A percentile compares a stretch with the other conserved stretches of the same genome.
Evolutionary conservation across 1,140 invertebrate genomes (phyloP).

Genomic region (Anastrepha obliqua): DNA sequence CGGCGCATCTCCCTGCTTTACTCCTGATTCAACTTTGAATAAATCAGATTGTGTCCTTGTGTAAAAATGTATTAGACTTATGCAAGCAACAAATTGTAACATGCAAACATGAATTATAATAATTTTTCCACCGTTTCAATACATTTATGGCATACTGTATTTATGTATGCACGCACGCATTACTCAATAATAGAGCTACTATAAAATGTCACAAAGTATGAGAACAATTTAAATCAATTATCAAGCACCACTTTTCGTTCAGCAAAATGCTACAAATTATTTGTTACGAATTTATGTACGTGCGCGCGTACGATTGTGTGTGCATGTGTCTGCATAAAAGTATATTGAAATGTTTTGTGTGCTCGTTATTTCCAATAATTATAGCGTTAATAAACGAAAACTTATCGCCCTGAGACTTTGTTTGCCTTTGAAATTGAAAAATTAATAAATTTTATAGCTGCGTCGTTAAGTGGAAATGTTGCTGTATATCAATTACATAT

Average conservation of each 20-base stretch:
- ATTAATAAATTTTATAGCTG: constrained; percentile 37
- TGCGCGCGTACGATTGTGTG: not conserved
- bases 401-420: constrained; percentile 36
- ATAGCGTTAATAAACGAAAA: constrained; percentile 27
- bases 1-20: too few relatives aligned
- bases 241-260: constrained; percentile 21
- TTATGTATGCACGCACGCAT: not conserved
- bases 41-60: too few relatives aligned
- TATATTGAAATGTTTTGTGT: not conserved
- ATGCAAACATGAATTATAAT: too few relatives aligned
- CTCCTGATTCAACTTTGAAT: too few relatives aligned
- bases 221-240: constrained; percentile 45
- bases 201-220: constrained; percentile 37
- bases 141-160: not conserved
- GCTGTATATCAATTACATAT: not conserved
- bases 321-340: not conserved
- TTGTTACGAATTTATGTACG: not conserved
- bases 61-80: too few relatives aligned
- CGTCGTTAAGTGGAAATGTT: constrained; percentile 22
- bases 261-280: constrained; percentile 21
- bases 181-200: not conserved
- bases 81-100: too few relatives aligned
- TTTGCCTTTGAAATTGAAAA: constrained; percentile 28
- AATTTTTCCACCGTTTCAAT: too few relatives aligned
- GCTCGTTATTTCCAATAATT: constrained; percentile 25